Conservation (phyloP, 2,888 invertebrate species). For the Cyclophora albipunctata region DNA sequence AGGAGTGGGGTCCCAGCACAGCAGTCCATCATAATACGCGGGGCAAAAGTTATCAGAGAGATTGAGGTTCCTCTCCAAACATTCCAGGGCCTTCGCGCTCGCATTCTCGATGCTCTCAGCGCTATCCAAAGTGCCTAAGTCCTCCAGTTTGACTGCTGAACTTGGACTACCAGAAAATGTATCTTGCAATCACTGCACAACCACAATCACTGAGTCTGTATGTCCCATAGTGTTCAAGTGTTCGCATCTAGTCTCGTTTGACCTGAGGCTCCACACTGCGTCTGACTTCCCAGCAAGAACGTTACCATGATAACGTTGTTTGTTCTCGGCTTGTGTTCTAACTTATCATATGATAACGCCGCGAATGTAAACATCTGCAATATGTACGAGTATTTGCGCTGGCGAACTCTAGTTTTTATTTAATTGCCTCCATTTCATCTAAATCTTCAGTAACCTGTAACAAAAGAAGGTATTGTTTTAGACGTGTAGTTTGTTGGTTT, state of each 20-base stretch:
- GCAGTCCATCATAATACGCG: constrained; percentile 82
- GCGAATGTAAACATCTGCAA: constrained; percentile 65
- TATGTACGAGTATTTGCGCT: constrained; percentile 65
- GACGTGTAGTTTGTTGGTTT: background rate
- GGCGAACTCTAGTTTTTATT: constrained; percentile 56
- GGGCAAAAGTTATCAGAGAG: constrained; percentile 70
- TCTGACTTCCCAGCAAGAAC: constrained; percentile 51
- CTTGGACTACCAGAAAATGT: constrained; percentile 19
- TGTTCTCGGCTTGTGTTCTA: constrained; percentile 67
- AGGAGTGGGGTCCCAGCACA: constrained; percentile 90
- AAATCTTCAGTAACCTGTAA: constrained; percentile 51
- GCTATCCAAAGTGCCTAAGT: constrained; percentile 55
- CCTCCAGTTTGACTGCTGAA: constrained; percentile 64
- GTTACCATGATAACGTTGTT: constrained; percentile 71
- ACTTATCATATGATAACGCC: constrained; percentile 72
- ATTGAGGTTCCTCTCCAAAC: constrained; percentile 44
- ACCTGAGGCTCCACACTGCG: constrained; percentile 51
- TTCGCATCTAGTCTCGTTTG: constrained; percentile 36
- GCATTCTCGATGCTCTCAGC: constrained; percentile 54
- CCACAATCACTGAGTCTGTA: constrained; percentile 29
- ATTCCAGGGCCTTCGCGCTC: constrained; percentile 50
- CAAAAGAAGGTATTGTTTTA: constrained; percentile 24
- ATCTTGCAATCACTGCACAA: constrained; percentile 22
- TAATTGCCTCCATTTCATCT: constrained; percentile 43
- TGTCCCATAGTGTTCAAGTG: constrained; percentile 46